Base-by-base conservation (phyloP, 1,140 invertebrate genomes). In the Drosophila parvula region DNA sequence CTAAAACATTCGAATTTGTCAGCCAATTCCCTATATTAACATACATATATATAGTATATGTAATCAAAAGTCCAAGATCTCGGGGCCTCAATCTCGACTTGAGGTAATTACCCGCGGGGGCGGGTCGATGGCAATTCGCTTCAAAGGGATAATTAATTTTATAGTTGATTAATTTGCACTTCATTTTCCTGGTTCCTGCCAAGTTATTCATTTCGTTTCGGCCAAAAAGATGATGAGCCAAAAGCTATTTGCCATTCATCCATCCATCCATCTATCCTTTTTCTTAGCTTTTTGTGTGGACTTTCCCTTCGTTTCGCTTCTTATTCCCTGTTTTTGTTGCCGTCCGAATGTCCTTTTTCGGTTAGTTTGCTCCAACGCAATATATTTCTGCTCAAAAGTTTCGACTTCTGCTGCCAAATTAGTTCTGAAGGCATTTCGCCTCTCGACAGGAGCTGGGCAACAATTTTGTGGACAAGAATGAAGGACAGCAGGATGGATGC, bases 141-240 rank as follows among this genome's bases (percentile, higher is more conserved):
- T 59, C 73, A 76, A 76, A 76, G 74, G 47, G 62, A 76, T 76
- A 76, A 76, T 76, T 76, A 76, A 76, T 76, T 76, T 76, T 76
- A 76, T 76, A 76, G 74, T 76, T 76, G 74, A 76, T 76, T 76
- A 68, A 68, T 77, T 77, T 77, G 73, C 62, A 67, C 73, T 76
- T 61, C 53, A 71, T 70, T 70, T 38, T 34, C 51, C 14, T 7
- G 6, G 38, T 14, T 16, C 40, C 27, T 5, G 3, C 48, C 38
- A 18, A 44, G 40, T 44, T 44, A 58, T 58, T 58, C 56, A 58
- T 30, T 18, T 27, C 28, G 22, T 28, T n/a, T 43, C 12, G 38
- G 27, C 63, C 50, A 38, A 68, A 68, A 41, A 68, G 41, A 70
- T 70, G 71, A 74, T 74, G 58, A 43, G 70, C 70, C 71, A 74